Base-by-base conservation (phyloP, 2,888 invertebrate genomes). In the Polymixis lichenea region DNA sequence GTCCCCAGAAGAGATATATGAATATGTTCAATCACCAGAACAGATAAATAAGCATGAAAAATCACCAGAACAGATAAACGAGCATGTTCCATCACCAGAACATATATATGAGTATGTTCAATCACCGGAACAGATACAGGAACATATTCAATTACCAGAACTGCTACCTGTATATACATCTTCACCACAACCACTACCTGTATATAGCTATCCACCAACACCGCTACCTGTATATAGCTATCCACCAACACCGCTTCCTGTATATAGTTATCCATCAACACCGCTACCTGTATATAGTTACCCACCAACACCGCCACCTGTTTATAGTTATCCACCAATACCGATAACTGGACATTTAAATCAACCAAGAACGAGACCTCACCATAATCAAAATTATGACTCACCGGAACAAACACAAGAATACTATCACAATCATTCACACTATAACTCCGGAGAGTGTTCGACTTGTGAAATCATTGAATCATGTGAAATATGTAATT, bases 401-500 rank as follows among this genome's bases (percentile, higher is more conserved):
- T n/a, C n/a, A n/a, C 19, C n/a, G 19, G 55, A 49, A 13, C 38
- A 49, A 58, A 15, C 43, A 22, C 6, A 49, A 38, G 17, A 56
- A 32, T 5, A 28, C 11, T 55, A 19, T 49, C 43, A 58, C n/a
- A 19, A 38, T 19, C n/a, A 64, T 64, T 58, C 51, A 43, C 51
- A 49, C 7, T 25, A 51, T 19, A 9, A 32, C 19, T 67, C 83
- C 58, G 43, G 28, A 53, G 22, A 53, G 32, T 74, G 61, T 67
- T 62, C 66, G 49, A 56, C 22, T 56, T 79, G 79, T 56, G 68
- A 72, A 68, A 55, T 46, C 13, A 5, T n/a, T n/a, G 38, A 64
- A 38, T 78, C 60, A 56, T 75, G 74, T 1, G 61, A 75, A 22
- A 25, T 28, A n/a, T 74, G 56, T 73, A 28, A 70, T 38, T 19